Evolutionary conservation across 2,888 invertebrate genomes (phyloP).

Genomic region (Leptodirus hochenwartii): DNA sequence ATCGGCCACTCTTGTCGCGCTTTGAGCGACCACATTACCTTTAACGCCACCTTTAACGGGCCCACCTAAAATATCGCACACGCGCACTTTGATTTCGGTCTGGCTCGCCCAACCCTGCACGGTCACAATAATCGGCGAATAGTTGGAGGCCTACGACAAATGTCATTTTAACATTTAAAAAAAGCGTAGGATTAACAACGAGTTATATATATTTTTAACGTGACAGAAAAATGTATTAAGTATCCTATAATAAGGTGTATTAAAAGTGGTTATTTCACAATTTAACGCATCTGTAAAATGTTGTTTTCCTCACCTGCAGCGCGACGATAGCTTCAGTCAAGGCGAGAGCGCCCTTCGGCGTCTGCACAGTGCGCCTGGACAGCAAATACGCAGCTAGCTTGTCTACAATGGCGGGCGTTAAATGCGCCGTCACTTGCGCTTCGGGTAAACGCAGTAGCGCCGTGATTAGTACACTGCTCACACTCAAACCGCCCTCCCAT

Average conservation of each 20-base stretch:
- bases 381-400: slow-evolving; percentile 85
- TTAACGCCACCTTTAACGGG: slow-evolving; percentile 47
- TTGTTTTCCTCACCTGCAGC: too few relatives aligned
- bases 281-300: slow-evolving; percentile 47
- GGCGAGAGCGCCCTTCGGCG: slow-evolving; percentile 63
- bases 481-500: slow-evolving; percentile 80
- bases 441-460: slow-evolving; percentile 33
- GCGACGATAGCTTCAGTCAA: slow-evolving; percentile 61
- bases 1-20: slow-evolving; percentile 52
- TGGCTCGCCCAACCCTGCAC: slow-evolving; percentile 57
- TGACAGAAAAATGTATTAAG: too few relatives aligned
- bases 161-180: too few relatives aligned
- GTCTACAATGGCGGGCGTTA: slow-evolving; percentile 59
- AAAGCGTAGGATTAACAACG: too few relatives aligned
- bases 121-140: slow-evolving; percentile 69
- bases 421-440: slow-evolving; percentile 45
- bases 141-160: too few relatives aligned
- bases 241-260: slow-evolving; percentile 47
- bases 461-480: slow-evolving; percentile 45
- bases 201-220: too few relatives aligned
- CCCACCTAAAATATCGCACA: slow-evolving; percentile 61
- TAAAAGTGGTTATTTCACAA: too few relatives aligned
- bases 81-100: slow-evolving; percentile 52
- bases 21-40: slow-evolving; percentile 54
- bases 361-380: slow-evolving; percentile 75